Evolutionary conservation across 2,113 vertebrate species (phyloP).

Genomic region (Neotoma lepida): DNA sequence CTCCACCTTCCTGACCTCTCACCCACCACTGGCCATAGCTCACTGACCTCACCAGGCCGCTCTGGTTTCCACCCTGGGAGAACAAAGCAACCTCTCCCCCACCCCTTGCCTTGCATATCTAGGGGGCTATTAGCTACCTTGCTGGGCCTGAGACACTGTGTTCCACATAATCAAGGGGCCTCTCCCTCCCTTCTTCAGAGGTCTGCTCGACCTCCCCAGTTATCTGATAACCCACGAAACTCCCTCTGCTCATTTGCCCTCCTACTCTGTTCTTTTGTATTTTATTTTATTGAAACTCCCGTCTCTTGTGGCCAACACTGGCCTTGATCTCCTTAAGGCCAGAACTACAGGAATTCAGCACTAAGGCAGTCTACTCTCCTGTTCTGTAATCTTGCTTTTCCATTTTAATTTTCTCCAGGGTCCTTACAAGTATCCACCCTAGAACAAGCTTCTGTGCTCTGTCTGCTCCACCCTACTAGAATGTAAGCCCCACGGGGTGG

Average conservation of each 20-base stretch:
- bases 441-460: not conserved
- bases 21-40: not conserved
- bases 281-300: not conserved
- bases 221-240: not conserved
- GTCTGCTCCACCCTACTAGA: not conserved
- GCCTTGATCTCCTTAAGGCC: not conserved
- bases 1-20: not conserved
- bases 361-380: too few relatives aligned
- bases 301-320: not conserved
- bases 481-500: not conserved
- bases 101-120: not conserved
- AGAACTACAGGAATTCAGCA: not conserved
- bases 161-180: not conserved
- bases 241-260: not conserved
- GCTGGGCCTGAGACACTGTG: not conserved
- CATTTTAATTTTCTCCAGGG: not conserved
- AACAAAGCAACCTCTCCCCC: conserved; percentile 29
- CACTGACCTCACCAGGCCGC: not conserved
- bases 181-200: not conserved
- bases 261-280: not conserved
- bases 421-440: not conserved
- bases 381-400: not conserved
- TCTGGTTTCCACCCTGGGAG: not conserved
- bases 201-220: not conserved
- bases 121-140: not conserved